phyloP scores from a whole-genome alignment of 2,113 vertebrate species.

The Proterorhinus semilunaris region DNA sequence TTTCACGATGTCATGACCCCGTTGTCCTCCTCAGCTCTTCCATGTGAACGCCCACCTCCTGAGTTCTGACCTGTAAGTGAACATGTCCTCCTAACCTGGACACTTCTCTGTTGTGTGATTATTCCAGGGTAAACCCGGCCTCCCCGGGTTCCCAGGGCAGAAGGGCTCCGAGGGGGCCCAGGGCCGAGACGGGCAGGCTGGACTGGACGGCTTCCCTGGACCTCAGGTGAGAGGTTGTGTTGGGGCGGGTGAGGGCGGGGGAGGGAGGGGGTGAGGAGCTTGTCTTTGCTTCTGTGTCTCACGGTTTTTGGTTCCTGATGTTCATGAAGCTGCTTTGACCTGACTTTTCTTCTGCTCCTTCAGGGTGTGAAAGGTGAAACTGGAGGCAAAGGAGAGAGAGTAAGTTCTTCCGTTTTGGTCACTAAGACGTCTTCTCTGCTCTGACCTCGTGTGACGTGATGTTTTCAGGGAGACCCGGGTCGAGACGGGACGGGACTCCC shows the following conservation, averaged over 20 bases:
- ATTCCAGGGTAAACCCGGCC: conserved; percentile 68
- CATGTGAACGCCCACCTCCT: too few species aligned
- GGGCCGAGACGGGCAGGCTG: conserved; percentile 84
- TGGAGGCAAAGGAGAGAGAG: conserved; percentile 83
- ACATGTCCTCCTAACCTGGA: neutral
- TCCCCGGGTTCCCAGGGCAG: conserved; percentile 63
- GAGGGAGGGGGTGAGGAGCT: too few species aligned
- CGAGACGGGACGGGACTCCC: conserved; percentile 82
- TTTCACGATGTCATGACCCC: neutral
- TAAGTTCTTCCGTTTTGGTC: conserved; percentile 59
- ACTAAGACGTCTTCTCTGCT: neutral
- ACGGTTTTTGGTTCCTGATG: too few species aligned
- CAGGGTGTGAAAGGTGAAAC: conserved; percentile 87
- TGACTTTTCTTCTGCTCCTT: conserved; percentile 22
- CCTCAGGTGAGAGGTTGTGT: conserved; percentile 74
- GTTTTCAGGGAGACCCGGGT: conserved; percentile 85
- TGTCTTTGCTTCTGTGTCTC: too few species aligned
- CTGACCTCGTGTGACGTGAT: neutral
- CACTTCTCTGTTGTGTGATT: neutral
- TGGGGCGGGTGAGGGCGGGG: too few species aligned
- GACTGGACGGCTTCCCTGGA: conserved; percentile 85
- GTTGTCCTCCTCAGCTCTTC: too few species aligned
- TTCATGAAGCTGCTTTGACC: neutral
- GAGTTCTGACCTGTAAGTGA: too few species aligned
- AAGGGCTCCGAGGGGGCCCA: conserved; percentile 68